Base-by-base conservation (phyloP, 2,113 vertebrate species). In the Anoplopoma fimbria region DNA sequence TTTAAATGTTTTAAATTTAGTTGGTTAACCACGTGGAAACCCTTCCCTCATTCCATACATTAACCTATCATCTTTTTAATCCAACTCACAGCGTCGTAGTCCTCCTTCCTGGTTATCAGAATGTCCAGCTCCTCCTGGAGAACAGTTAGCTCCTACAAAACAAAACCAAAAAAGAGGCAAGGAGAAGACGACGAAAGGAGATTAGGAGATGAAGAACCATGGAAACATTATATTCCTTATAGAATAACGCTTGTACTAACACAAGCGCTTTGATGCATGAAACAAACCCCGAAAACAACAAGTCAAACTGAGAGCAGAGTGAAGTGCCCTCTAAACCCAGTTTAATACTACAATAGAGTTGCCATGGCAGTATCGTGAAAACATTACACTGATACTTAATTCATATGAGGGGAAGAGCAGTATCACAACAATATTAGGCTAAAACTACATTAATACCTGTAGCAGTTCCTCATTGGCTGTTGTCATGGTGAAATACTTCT, bases 401-500 rank as follows among this genome's bases (percentile, higher is more conserved):
- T 4, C 5, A 4, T 27, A n/a, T 4, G 7, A 21, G 10, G 4
- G n/a, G 10, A 53, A 68, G 9, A 67, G 53, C 45, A 62, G 55
- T 4, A 7, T 1, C 9, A 23, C 10, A 9, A 49, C 17, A 69
- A 31, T 7, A 70, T 29, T 9, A 49, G 4, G 29, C 0, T 45
- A 17, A 27, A 45, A 38, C 25, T 49, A 0, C 13, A 63, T 23
- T 2, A 95, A 1, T 55, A 98, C 98, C 97, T 98, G 96, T 4
- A 97, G 93, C 5, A 98, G 93, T 31, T 97, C 96, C 89, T 99
- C 97, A 83, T 99, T 99, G 89, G 89, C 78, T 61, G 90, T 81
- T 77, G 97, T 98, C 96, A 97, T 97, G 64, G 96, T 95, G 82
- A 96, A 91, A 34, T 98, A 99, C 72, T 96, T 97, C 76, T 94